Base-by-base conservation (phyloP, 1,140 invertebrate genomes). In the Pogonomyrmex californicus region DNA sequence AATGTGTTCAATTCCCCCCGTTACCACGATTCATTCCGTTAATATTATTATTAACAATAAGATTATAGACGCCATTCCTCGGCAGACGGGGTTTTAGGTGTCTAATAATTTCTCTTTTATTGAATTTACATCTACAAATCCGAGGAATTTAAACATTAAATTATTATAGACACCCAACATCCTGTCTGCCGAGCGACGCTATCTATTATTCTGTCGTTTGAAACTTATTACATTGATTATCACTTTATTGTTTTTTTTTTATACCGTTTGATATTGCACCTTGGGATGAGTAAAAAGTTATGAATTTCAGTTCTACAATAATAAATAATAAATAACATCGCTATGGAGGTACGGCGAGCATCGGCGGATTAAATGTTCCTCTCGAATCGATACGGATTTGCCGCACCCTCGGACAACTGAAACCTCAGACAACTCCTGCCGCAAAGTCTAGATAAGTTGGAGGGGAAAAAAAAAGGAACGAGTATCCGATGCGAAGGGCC, bases 371-470 rank as follows among this genome's bases (percentile, higher is more conserved):
- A 71, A 82, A 82, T 71, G 10, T 47, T 58, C 38, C 23, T 60
- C 17, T 10, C 17, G 66, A 73, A 47, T 60, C 51, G 66, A 71
- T 82, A 56, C 30, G 41, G 4, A 10, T 58, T 82, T 30, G 33
- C 5, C 2, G 17, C 44, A 41, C 17, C n/a, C 44, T 47, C 10
- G 17, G 41, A 54, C 30, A 58, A 23, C 7, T n/a, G 79, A 73
- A 81, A 54, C n/a, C n/a, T 68, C 78, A 71, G 54, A 38, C 78
- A 58, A 56, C 9, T 71, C 41, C 23, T 51, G 23, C 56, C 68
- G 41, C 33, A 38, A 75, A 62, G 54, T 73, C 66, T 41, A 47
- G 54, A 49, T 73, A 36, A 82, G 41, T 79, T 51, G 10, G 62
- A 14, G 12, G 44, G 33, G 33, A 10, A 71, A 75, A 54, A 58